Evolutionary conservation across 1,140 invertebrate genomes (phyloP).

Genomic region (Stegodyphus mimosarum): DNA sequence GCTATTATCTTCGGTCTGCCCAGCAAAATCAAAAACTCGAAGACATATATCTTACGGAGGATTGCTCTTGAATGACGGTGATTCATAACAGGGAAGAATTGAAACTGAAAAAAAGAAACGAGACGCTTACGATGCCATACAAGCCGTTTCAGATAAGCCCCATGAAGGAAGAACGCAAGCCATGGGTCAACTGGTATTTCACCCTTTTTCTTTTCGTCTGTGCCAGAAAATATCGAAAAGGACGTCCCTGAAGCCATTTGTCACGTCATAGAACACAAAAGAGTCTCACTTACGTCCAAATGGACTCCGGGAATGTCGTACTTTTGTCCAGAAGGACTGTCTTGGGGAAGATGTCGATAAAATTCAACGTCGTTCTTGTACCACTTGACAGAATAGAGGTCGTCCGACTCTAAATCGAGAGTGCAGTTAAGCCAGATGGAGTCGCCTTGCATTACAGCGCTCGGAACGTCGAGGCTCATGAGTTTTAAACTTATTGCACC

Average conservation of each 20-base stretch:
- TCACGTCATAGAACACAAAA: constrained; percentile 31
- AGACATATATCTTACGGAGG: neutral
- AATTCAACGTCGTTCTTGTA: constrained; percentile 64
- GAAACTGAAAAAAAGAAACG: neutral
- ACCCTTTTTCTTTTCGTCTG: neutral
- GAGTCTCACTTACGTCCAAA: constrained; percentile 59
- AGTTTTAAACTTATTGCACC: constrained; percentile 40
- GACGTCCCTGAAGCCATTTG: constrained; percentile 24
- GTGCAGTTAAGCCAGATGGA: constrained; percentile 66
- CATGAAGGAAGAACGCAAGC: neutral
- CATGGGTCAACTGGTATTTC: constrained; percentile 37
- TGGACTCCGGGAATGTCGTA: constrained; percentile 60
- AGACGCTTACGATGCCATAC: neutral
- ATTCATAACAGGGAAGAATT: neutral
- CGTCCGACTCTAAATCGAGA: constrained; percentile 68
- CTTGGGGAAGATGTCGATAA: constrained; percentile 50
- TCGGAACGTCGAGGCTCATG: constrained; percentile 61
- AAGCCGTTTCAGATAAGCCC: neutral
- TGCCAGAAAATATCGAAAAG: constrained; percentile 32
- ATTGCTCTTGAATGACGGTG: neutral
- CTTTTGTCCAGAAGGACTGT: constrained; percentile 27
- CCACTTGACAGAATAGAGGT: constrained; percentile 67
- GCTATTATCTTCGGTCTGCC: too few relatives aligned
- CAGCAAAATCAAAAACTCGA: too few relatives aligned
- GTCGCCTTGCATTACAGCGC: constrained; percentile 56